phyloP scores from a whole-genome alignment of 1,140 invertebrate species.

The Uloborus diversus region DNA sequence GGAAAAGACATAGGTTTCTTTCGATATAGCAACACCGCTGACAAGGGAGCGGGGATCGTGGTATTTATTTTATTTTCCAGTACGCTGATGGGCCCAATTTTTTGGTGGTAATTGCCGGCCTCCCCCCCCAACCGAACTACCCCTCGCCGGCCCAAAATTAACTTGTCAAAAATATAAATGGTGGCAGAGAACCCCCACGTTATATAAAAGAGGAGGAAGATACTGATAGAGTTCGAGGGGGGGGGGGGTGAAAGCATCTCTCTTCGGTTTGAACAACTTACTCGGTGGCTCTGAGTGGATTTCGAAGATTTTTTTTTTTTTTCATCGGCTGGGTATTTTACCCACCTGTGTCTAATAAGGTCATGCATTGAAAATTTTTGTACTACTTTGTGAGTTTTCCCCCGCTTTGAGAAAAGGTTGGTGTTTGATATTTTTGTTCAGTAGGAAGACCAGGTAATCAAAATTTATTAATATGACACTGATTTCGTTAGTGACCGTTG shows the following conservation, averaged over 20 bases:
- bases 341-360: too few relatives aligned
- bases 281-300: too few relatives aligned
- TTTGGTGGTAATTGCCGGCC: conserved; percentile 38
- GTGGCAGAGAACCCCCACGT: conserved; percentile 2
- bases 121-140: conserved; percentile 1
- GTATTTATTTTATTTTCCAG: conserved; percentile 53
- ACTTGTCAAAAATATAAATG: conserved; percentile 54
- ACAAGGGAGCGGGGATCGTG: conserved; percentile 6
- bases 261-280: neutral
- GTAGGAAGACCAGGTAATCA: too few relatives aligned
- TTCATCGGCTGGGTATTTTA: too few relatives aligned
- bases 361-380: too few relatives aligned
- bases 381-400: too few relatives aligned
- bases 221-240: neutral
- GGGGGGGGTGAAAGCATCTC: too few relatives aligned
- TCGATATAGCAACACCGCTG: conserved; percentile 16
- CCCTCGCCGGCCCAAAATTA: conserved; percentile 32
- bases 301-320: too few relatives aligned
- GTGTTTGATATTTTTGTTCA: too few relatives aligned
- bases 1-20: conserved; percentile 40
- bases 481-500: too few relatives aligned
- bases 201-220: conserved; percentile 3
- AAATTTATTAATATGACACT: too few relatives aligned
- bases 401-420: too few relatives aligned
- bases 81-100: conserved; percentile 30